phyloP scores from a whole-genome alignment of 2,797 vertebrate genomes.

The Lutra lutra region DNA sequence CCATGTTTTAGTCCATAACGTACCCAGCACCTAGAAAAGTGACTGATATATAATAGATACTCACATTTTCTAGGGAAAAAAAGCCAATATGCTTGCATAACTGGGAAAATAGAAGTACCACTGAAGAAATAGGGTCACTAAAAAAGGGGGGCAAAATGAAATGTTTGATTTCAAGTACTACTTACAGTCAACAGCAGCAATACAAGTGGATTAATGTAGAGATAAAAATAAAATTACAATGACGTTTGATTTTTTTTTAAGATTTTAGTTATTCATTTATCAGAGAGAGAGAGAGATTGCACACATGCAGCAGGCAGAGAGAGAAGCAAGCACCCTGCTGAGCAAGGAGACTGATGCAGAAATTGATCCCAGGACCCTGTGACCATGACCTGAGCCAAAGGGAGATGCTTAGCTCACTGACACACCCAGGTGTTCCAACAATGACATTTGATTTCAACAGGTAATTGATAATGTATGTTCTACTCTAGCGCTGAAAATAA shows the following conservation, averaged over 20 bases:
- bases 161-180: conserved; percentile 40
- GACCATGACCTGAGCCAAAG: too few species aligned
- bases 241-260: conserved; percentile 1
- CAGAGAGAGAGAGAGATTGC: too few species aligned
- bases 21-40: neutral
- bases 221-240: conserved; percentile 1
- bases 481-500: conserved; percentile 27
- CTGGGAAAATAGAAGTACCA: neutral
- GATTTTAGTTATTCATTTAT: neutral
- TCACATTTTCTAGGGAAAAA: neutral
- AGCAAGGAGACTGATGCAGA: too few species aligned
- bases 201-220: neutral
- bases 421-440: neutral
- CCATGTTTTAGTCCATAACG: neutral
- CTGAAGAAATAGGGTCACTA: neutral
- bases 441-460: conserved; percentile 41
- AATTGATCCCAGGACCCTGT: too few species aligned
- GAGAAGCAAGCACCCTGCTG: too few species aligned
- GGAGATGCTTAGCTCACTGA: too few species aligned
- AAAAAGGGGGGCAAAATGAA: neutral
- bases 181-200: neutral
- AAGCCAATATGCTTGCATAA: neutral
- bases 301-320: too few species aligned
- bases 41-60: neutral
- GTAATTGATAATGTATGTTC: conserved; percentile 21